Evolutionary conservation across 1,140 invertebrate species (phyloP).

Genomic region (Meteorus sp.): DNA sequence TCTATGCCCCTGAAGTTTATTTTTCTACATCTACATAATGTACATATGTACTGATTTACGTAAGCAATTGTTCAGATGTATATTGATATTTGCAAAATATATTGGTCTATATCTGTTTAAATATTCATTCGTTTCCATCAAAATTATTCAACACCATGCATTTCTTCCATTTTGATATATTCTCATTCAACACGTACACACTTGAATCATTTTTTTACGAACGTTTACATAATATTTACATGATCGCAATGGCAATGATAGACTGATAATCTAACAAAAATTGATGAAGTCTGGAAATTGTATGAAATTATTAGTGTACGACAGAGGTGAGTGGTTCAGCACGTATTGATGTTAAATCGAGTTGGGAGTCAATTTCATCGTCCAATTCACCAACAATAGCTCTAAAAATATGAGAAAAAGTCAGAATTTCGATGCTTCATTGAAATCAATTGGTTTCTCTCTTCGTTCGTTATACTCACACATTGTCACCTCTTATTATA

Average conservation of each 20-base stretch:
- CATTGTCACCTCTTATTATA: conserved; percentile 97
- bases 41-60: conserved; percentile 5
- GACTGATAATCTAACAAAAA: too few relatives aligned
- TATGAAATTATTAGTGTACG: conserved; percentile 65
- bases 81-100: conserved; percentile 27
- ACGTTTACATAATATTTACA: background rate
- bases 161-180: background rate
- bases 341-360: conserved; percentile 83
- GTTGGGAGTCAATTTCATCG: conserved; percentile 82
- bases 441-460: conserved; percentile 15
- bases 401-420: conserved; percentile 58
- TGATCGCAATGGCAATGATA: too few relatives aligned
- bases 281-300: background rate
- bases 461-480: conserved; percentile 63
- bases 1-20: conserved; percentile 11
- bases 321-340: conserved; percentile 89
- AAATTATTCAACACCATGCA: background rate
- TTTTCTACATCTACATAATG: conserved; percentile 18
- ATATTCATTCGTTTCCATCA: background rate
- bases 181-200: background rate
- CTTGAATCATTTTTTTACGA: background rate
- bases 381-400: conserved; percentile 91
- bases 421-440: conserved; percentile 25
- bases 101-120: conserved; percentile 28
- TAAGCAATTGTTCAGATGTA: conserved; percentile 23